Evolutionary conservation across 2,113 vertebrate species (phyloP).

Genomic region (Cricetomys ansorgei): DNA sequence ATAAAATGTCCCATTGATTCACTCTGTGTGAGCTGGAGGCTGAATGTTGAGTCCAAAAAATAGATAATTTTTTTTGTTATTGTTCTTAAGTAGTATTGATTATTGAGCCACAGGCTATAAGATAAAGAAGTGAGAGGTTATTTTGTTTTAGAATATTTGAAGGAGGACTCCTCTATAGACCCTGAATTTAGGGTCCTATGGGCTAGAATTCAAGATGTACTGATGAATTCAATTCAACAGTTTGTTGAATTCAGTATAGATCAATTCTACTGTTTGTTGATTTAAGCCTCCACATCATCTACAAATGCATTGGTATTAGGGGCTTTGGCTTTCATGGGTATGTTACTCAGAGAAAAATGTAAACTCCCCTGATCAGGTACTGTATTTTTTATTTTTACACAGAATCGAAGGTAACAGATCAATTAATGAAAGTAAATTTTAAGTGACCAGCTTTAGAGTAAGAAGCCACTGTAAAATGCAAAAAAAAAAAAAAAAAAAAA

Average conservation of each 20-base stretch:
- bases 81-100: constrained; percentile 47
- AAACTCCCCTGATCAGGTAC: neutral
- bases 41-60: neutral
- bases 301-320: neutral
- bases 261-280: neutral
- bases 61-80: neutral
- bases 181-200: neutral
- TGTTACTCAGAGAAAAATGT: neutral
- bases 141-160: neutral
- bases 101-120: neutral
- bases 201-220: neutral
- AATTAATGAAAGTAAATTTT: neutral
- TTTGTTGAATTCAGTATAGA: too few relatives aligned
- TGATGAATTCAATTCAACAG: too few relatives aligned
- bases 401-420: neutral
- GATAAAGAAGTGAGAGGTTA: neutral
- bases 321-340: fast-evolving
- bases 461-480: neutral
- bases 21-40: neutral
- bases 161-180: neutral
- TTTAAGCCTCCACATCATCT: neutral
- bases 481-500: too few relatives aligned
- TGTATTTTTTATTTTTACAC: neutral
- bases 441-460: neutral
- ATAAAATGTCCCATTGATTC: neutral